Base-by-base conservation (phyloP, 2,113 vertebrate species). In the Brienomyrus longianalis region DNA sequence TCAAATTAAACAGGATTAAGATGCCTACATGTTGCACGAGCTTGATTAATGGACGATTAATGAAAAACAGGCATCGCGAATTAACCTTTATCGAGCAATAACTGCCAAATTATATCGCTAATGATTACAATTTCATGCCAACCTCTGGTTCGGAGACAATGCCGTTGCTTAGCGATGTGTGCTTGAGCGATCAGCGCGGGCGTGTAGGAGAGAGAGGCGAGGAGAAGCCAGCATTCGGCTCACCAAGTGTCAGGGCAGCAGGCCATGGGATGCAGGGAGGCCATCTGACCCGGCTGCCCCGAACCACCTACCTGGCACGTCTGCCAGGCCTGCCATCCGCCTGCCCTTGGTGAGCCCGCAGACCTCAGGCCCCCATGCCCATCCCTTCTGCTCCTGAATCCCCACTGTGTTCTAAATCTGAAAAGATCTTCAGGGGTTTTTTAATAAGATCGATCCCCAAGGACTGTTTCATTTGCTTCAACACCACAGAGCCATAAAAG, bases 251-350 rank as follows among this genome's bases (percentile, higher is more conserved):
- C 87, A 92, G 91, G 92, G 27, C 56, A 77, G 87, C 89, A 59
- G 70, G 89, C 92, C 90, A 91, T n/a, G 23, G 90, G 92, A 80
- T 77, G 87, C 90, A 90, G 90, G 91, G 91, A 93, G 92, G 6
- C 92, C 89, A 89, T 86, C 90, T 89, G 91, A 74, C 88, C 43
- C 48, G 83, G 59, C 88, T 86, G 35, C 74, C 74, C 27, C 74
- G 0, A 43, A 80, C 74, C 74, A 80, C 74, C 35, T 43, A 80
- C 74, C 74, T 88, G 89, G 50, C 87, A 88, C 92, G 93, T 94
- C 94, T 94, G 94, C 90, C 92, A n/a, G 0, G 47, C 90, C 93
- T 77, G 89, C 93, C 93, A 92, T 91, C 92, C 54, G 45, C 45
- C 92, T 93, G 92, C 90, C 91, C 43, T 80, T 6, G 23, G 4